Evolutionary conservation across 2,888 invertebrate species (phyloP).

Genomic region (Hylaea fasciaria): DNA sequence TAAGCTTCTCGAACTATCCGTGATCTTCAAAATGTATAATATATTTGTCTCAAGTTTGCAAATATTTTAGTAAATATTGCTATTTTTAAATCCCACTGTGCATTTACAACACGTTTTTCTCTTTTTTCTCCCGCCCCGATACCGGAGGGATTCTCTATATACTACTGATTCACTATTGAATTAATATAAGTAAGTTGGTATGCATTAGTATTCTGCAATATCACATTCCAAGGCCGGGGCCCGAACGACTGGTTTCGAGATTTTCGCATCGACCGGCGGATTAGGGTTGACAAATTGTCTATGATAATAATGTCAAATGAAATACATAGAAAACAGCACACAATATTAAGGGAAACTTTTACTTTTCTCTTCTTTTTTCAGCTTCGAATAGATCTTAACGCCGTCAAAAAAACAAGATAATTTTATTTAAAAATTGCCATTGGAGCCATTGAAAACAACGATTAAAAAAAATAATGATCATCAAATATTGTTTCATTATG

Average conservation of each 20-base stretch:
- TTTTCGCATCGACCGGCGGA: slow-evolving; percentile 7
- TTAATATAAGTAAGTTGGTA: slow-evolving; percentile 20
- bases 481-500: no score
- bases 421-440: no score
- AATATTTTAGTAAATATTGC: neutral
- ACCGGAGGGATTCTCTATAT: slow-evolving; percentile 1
- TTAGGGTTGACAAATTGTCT: neutral
- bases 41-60: neutral
- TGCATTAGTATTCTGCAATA: slow-evolving; percentile 11
- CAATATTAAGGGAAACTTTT: no score
- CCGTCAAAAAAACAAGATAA: no score
- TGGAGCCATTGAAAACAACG: no score
- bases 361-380: no score
- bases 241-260: slow-evolving; percentile 28
- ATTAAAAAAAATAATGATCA: no score
- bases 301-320: neutral
- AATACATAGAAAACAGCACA: no score
- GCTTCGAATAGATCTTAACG: no score
- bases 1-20: neutral
- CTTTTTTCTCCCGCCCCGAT: neutral
- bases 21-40: neutral
- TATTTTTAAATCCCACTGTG: neutral
- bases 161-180: slow-evolving; percentile 12
- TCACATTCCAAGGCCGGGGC: slow-evolving; percentile 29
- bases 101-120: neutral